phyloP scores from a whole-genome alignment of 2,797 vertebrate genomes.

The Tachyglossus aculeatus region DNA sequence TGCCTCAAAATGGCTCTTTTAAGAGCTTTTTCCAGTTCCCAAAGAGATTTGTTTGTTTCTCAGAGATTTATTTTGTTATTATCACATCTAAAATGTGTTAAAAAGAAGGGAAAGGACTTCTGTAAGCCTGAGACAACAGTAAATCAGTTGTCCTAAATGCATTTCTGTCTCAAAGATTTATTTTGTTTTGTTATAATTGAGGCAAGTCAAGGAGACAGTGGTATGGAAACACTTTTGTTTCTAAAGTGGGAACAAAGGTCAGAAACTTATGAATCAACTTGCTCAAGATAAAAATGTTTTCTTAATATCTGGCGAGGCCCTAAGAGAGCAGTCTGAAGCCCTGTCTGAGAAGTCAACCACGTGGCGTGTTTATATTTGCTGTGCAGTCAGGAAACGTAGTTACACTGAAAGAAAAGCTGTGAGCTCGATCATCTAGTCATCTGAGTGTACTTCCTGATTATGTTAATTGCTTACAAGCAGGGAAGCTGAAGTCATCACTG shows the following conservation, averaged over 20 bases:
- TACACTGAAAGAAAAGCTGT: no score
- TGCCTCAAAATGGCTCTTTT: conserved; percentile 48
- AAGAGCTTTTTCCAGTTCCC: conserved; percentile 44
- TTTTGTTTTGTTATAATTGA: conserved; percentile 61
- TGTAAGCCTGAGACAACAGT: conserved; percentile 47
- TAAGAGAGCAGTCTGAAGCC: no score
- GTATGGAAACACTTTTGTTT: conserved; percentile 21
- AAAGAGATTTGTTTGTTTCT: conserved; percentile 55
- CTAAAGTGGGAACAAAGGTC: conserved; percentile 40
- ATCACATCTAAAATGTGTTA: conserved; percentile 53
- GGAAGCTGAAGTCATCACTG: no score
- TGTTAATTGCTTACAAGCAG: no score
- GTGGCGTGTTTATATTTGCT: no score
- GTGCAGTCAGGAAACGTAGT: no score
- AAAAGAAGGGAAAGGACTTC: conserved; percentile 40
- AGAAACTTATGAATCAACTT: conserved; percentile 20
- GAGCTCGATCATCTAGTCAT: no score
- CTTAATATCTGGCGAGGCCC: conserved; percentile 24
- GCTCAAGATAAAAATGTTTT: conserved; percentile 24
- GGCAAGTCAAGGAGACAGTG: conserved; percentile 44
- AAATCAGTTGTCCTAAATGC: conserved; percentile 55
- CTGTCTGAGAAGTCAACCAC: no score
- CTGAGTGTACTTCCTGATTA: no score
- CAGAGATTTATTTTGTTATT: conserved; percentile 61
- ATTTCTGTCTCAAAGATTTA: conserved; percentile 59